Conservation (phyloP, 2,113 vertebrate genomes). For the Eira barbara region DNA sequence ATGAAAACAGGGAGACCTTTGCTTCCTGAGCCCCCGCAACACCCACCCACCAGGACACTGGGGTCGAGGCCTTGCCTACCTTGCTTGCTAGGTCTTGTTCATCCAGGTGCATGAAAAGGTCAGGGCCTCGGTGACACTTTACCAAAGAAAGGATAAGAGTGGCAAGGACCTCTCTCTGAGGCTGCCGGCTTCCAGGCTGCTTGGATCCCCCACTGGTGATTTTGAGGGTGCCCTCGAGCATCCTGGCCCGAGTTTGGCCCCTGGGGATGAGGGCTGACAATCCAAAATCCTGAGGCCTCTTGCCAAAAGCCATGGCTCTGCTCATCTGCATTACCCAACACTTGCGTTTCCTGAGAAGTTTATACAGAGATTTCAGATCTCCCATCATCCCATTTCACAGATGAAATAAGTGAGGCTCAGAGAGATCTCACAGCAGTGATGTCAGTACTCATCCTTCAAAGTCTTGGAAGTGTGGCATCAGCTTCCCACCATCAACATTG, state of each 20-base stretch:
- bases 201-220: not conserved
- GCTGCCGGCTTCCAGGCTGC: not conserved
- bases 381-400: not conserved
- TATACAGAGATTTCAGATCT: not conserved
- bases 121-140: not conserved
- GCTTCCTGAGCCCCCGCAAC: not conserved
- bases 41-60: not conserved
- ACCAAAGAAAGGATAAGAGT: not conserved
- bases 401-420: not conserved
- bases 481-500: no score
- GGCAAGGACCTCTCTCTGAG: accelerated
- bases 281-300: not conserved
- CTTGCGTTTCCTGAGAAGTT: not conserved
- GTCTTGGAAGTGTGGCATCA: not conserved
- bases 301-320: not conserved
- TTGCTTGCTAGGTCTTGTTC: no score
- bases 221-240: no score
- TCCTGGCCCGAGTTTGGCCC: not conserved
- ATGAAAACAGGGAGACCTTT: not conserved
- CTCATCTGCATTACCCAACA: accelerated
- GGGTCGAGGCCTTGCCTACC: not conserved
- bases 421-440: not conserved
- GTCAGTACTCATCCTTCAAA: not conserved
- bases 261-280: not conserved
- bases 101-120: not conserved